Conservation (phyloP, 2,113 vertebrate genomes). For the Melanotaenia duboulayi region DNA sequence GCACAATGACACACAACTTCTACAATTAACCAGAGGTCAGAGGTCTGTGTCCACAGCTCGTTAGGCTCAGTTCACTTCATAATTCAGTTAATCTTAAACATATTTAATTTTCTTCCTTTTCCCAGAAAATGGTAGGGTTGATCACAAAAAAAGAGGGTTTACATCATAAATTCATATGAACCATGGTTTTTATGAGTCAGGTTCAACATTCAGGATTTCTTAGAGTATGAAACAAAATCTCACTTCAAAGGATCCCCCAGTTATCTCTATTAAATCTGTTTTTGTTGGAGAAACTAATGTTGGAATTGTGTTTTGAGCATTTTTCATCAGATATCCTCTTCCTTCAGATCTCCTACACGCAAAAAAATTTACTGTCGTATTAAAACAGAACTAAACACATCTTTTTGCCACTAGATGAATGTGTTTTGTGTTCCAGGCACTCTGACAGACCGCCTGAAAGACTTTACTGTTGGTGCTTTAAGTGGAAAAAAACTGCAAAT, state of each 20-base stretch:
- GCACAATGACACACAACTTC: not conserved
- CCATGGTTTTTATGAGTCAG: too few species aligned
- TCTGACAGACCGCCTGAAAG: not conserved
- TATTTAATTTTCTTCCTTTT: not conserved
- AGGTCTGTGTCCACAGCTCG: not conserved
- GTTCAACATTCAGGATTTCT: too few species aligned
- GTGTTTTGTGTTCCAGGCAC: not conserved
- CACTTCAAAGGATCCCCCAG: too few species aligned
- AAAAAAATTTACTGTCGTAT: not conserved
- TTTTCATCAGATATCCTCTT: not conserved
- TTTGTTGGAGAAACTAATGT: not conserved
- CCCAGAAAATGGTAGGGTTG: not conserved
- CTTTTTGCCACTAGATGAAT: not conserved
- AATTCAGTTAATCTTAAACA: not conserved
- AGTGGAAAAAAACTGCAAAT: not conserved
- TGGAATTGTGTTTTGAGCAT: not conserved
- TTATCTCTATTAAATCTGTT: not conserved
- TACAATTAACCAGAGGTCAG: slow-evolving; percentile 10
- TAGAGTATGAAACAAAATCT: too few species aligned
- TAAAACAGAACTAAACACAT: slow-evolving; percentile 7
- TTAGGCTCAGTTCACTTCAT: not conserved
- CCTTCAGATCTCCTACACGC: not conserved
- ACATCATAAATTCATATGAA: not conserved
- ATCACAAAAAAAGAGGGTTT: not conserved
- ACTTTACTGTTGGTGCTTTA: not conserved